Conservation (phyloP, 2,888 invertebrate species). For the Hyposoter didymator region DNA sequence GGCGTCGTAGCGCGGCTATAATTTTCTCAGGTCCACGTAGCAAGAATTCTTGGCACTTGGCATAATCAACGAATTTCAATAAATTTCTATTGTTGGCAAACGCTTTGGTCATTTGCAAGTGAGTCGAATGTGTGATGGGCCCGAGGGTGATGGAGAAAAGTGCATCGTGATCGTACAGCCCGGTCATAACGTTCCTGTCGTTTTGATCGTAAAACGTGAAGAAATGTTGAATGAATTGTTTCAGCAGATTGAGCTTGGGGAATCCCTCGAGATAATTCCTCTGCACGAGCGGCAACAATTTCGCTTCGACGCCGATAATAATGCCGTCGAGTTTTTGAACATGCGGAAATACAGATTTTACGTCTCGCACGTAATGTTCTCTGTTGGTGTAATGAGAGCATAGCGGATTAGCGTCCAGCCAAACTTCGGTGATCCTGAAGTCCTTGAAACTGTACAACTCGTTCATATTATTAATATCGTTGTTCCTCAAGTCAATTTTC, state of each 20-base stretch:
- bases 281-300: conserved; percentile 72
- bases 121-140: conserved; percentile 73
- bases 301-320: conserved; percentile 76
- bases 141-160: conserved; percentile 82
- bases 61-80: conserved; percentile 82
- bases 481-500: conserved; percentile 79
- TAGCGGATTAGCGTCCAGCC: conserved; percentile 82
- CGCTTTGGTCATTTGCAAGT: conserved; percentile 79
- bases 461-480: conserved; percentile 76
- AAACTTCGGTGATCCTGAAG: conserved; percentile 80
- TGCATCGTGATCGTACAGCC: conserved; percentile 80
- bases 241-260: conserved; percentile 74
- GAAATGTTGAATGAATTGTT: conserved; percentile 81
- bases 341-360: conserved; percentile 78
- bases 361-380: conserved; percentile 78
- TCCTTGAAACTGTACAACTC: conserved; percentile 78
- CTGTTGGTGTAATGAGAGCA: conserved; percentile 75
- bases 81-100: conserved; percentile 80
- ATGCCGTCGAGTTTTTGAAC: conserved; percentile 80
- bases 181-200: conserved; percentile 79
- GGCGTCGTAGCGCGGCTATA: conserved; percentile 76
- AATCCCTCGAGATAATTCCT: conserved; percentile 77
- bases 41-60: conserved; percentile 81
- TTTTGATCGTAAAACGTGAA: conserved; percentile 81
- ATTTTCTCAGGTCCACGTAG: conserved; percentile 81